A percentile compares a stretch with the other conserved stretches of the same genome.
Conservation (phyloP, 1,140 invertebrate genomes). For the Drosophila carrolli region DNA sequence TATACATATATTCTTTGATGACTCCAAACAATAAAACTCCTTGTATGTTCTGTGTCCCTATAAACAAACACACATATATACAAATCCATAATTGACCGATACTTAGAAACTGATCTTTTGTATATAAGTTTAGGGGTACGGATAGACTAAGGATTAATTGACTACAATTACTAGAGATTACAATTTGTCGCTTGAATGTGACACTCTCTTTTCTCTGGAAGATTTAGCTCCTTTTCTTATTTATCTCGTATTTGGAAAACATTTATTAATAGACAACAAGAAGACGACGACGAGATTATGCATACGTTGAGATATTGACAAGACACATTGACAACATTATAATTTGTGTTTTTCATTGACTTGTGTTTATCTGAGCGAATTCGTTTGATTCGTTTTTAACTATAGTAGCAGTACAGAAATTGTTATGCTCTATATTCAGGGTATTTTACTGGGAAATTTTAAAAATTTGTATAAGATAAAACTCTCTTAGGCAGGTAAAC, state of each 20-base stretch:
- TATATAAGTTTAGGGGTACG: constrained; percentile 33
- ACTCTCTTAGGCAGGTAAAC: constrained; percentile 8
- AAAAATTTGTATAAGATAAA: constrained; percentile 5
- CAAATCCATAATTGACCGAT: constrained; percentile 71
- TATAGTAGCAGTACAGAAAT: constrained; percentile 43
- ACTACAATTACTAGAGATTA: constrained; percentile 80
- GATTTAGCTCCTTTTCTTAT: constrained; percentile 30
- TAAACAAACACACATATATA: constrained; percentile 49
- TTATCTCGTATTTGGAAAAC: constrained; percentile 50
- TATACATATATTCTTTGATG: constrained; percentile 35
- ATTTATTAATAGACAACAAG: constrained; percentile 64
- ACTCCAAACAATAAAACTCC: constrained; percentile 51
- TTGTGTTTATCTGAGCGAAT: constrained; percentile 21
- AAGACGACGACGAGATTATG: constrained; percentile 71
- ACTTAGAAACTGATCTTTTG: constrained; percentile 45
- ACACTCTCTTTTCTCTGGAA: constrained; percentile 17
- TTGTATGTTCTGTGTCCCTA: constrained; percentile 26
- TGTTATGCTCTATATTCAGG: constrained; percentile 1
- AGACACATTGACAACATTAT: constrained; percentile 67
- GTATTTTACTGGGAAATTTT: constrained; percentile 22
- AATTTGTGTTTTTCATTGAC: constrained; percentile 17
- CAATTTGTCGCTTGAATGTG: constrained; percentile 50
- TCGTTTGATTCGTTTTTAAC: constrained; percentile 37
- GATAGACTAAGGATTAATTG: constrained; percentile 68
- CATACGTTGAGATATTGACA: constrained; percentile 69